These are phyloP conservation scores for Cremastobaeus sp. DNA, from an alignment of 2,888 invertebrate species.

Conservation along the genomic window DNA sequence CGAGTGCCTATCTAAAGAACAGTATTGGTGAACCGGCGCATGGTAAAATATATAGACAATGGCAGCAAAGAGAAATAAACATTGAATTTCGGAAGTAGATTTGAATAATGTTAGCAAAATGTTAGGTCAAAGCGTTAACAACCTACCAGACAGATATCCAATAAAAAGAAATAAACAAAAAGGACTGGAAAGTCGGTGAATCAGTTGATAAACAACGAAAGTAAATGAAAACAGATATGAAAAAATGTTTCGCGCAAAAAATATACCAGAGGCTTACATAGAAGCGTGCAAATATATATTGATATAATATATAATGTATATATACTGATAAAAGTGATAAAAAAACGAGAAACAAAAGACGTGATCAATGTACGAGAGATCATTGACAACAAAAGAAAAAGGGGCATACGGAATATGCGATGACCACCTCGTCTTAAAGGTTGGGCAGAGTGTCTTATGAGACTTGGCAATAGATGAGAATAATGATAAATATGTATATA, in stretches of 20 bases:
- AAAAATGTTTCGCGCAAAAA: conserved; percentile 69
- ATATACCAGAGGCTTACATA: conserved; percentile 73
- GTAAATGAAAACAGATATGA: not conserved
- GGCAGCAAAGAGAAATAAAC: conserved; percentile 69
- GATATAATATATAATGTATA: conserved; percentile 14
- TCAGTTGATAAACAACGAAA: conserved; percentile 40
- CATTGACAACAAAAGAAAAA: conserved; percentile 28
- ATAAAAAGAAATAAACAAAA: conserved; percentile 57
- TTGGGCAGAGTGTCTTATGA: conserved; percentile 23
- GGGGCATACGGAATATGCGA: conserved; percentile 32
- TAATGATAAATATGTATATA: conserved; percentile 30
- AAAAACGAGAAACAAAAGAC: conserved; percentile 34
- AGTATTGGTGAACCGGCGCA: conserved; percentile 66
- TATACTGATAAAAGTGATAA: conserved; percentile 40
- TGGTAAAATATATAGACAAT: conserved; percentile 67
- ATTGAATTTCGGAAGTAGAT: conserved; percentile 61
- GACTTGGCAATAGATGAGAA: conserved; percentile 28
- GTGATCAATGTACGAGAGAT: conserved; percentile 41
- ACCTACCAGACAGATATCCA: conserved; percentile 72
- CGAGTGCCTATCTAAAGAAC: conserved; percentile 68
- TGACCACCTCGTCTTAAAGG: conserved; percentile 36
- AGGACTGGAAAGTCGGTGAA: conserved; percentile 20
- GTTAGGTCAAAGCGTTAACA: conserved; percentile 75
- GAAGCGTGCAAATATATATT: conserved; percentile 73
- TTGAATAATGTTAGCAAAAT: conserved; percentile 72